Conservation (phyloP, 2,888 invertebrate species). For the Poecilus cupreus region DNA sequence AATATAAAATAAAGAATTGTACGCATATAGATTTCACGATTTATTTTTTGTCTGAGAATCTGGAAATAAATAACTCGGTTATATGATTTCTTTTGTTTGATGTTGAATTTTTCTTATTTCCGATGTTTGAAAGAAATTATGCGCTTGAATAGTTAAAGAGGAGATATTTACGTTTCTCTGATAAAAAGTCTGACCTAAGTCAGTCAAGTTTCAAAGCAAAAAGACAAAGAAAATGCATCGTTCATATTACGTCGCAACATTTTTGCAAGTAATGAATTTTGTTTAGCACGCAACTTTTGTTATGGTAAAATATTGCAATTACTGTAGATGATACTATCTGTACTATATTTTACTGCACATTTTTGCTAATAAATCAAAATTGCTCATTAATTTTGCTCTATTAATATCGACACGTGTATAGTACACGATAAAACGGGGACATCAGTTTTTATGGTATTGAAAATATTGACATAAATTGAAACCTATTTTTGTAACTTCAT, state of each 20-base stretch:
- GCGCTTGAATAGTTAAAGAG: background rate
- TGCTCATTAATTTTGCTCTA: background rate
- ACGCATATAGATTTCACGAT: too few species aligned
- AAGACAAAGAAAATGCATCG: too few species aligned
- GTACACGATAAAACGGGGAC: background rate
- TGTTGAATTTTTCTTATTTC: background rate
- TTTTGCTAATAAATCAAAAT: background rate
- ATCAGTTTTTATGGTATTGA: background rate
- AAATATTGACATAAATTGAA: constrained; percentile 20
- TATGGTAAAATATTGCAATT: too few species aligned
- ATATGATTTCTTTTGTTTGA: background rate
- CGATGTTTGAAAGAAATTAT: background rate
- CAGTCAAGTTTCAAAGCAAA: too few species aligned
- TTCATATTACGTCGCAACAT: too few species aligned
- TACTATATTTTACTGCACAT: background rate
- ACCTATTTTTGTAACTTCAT: background rate
- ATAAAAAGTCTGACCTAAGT: too few species aligned
- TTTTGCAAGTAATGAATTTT: too few species aligned
- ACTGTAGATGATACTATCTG: background rate
- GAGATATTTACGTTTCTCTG: background rate
- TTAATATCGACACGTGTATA: background rate
- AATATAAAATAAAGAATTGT: too few species aligned
- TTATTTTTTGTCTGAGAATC: too few species aligned
- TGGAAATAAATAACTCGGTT: too few species aligned
- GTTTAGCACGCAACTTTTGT: too few species aligned